These are phyloP conservation scores for Drosophila borborema DNA, from an alignment of 2,888 invertebrate genomes.

Conservation along the genomic window DNA sequence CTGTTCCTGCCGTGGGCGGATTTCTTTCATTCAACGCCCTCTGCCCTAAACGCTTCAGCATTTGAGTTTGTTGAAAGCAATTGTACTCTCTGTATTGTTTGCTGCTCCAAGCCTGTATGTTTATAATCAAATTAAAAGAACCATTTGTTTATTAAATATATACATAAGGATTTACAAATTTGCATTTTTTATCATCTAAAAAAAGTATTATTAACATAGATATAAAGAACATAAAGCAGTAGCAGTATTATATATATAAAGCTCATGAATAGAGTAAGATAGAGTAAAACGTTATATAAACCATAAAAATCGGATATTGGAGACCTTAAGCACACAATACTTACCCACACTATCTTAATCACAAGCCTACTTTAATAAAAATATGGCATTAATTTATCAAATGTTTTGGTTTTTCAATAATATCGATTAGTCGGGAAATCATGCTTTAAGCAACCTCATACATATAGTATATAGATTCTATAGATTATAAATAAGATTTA, in stretches of 20 bases:
- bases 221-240: too few relatives aligned
- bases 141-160: background rate
- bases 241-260: background rate
- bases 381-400: background rate
- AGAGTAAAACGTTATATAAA: background rate
- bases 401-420: background rate
- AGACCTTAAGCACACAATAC: too few relatives aligned
- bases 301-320: too few relatives aligned
- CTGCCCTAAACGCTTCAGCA: constrained; percentile 5
- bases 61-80: background rate
- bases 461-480: too few relatives aligned
- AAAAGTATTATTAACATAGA: background rate
- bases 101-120: background rate
- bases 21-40: constrained; percentile 12
- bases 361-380: background rate
- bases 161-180: background rate
- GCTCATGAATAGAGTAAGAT: background rate
- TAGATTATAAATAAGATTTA: background rate
- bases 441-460: background rate
- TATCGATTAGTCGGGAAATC: background rate
- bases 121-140: background rate
- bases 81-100: constrained; percentile 1
- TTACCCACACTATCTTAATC: background rate
- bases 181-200: background rate
- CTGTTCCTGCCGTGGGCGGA: constrained; percentile 20